Percentiles rank a stretch among this genome's conserved stretches.
Conservation (phyloP, 2,888 invertebrate genomes). For the Chymomyza amoena region DNA sequence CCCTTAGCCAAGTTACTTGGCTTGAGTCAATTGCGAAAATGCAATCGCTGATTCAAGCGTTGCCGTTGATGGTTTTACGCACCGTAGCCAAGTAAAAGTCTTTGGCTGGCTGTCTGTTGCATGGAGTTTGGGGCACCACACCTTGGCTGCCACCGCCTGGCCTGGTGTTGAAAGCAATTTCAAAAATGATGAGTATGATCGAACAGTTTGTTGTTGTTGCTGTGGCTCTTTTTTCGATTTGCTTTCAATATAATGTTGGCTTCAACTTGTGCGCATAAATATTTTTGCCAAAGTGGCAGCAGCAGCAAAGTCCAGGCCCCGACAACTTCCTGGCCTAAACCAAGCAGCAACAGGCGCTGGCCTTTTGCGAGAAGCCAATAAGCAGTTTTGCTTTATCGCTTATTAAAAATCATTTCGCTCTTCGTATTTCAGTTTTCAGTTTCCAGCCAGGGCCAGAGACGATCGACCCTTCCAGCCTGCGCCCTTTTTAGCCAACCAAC, state of each 20-base stretch:
- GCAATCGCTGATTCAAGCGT: constrained; percentile 55
- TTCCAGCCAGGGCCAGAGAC: too few relatives aligned
- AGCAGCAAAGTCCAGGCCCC: constrained; percentile 34
- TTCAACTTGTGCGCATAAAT: constrained; percentile 52
- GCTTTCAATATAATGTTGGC: constrained; percentile 61
- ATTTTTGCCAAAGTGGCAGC: constrained; percentile 39
- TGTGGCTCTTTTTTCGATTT: constrained; percentile 64
- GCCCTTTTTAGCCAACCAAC: constrained; percentile 11
- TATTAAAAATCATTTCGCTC: constrained; percentile 77
- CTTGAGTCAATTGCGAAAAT: constrained; percentile 5
- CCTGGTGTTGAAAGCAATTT: constrained; percentile 78
- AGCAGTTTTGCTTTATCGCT: constrained; percentile 77
- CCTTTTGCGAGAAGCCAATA: constrained; percentile 63
- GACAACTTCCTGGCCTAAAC: constrained; percentile 9
- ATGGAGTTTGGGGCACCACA: constrained; percentile 16
- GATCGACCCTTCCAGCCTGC: too few relatives aligned
- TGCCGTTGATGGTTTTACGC: constrained; percentile 70
- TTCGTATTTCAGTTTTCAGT: constrained; percentile 71
- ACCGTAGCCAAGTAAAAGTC: constrained; percentile 28
- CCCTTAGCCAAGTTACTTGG: neutral
- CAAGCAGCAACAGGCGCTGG: constrained; percentile 39
- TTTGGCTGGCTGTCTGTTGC: too few relatives aligned
- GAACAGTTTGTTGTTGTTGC: constrained; percentile 49
- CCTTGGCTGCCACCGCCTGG: constrained; percentile 30
- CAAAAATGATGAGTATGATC: constrained; percentile 78